Evolutionary conservation across 2,797 vertebrate species (phyloP).

Genomic region (Danio albolineatus): DNA sequence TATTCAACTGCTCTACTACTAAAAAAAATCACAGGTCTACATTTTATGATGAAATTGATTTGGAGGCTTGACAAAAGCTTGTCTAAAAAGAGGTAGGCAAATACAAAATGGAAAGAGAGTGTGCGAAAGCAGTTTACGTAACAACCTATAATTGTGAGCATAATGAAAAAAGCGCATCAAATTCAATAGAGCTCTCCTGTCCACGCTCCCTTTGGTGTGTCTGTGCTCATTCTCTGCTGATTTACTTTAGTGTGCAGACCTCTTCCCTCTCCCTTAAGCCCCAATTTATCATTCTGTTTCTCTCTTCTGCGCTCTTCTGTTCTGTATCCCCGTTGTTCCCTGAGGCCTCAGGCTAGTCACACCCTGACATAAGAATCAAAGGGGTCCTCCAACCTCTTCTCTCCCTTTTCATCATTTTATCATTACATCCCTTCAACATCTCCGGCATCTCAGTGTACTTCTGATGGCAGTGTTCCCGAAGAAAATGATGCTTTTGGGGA

Average conservation of each 20-base stretch:
- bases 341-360: conserved; percentile 71
- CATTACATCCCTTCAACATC: conserved; percentile 33
- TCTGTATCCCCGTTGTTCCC: conserved; percentile 58
- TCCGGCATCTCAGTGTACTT: neutral
- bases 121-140: neutral
- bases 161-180: conserved; percentile 32
- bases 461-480: conserved; percentile 6
- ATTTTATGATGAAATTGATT: conserved; percentile 33
- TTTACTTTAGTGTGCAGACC: conserved; percentile 22
- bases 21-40: conserved; percentile 42
- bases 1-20: conserved; percentile 6
- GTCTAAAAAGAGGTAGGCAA: neutral
- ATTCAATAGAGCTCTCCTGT: neutral
- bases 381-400: conserved; percentile 54
- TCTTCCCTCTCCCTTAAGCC: conserved; percentile 41
- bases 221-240: conserved; percentile 10
- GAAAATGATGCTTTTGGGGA: conserved; percentile 21
- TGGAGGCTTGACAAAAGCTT: neutral
- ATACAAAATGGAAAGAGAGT: neutral
- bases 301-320: conserved; percentile 56
- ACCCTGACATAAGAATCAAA: conserved; percentile 77
- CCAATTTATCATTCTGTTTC: conserved; percentile 61
- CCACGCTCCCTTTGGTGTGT: conserved; percentile 21
- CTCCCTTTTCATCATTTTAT: conserved; percentile 47
- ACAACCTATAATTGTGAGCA: conserved; percentile 5